These are phyloP conservation scores for Drosophila ohnishii DNA, from an alignment of 1,140 invertebrate genomes.

Conservation along the genomic window DNA sequence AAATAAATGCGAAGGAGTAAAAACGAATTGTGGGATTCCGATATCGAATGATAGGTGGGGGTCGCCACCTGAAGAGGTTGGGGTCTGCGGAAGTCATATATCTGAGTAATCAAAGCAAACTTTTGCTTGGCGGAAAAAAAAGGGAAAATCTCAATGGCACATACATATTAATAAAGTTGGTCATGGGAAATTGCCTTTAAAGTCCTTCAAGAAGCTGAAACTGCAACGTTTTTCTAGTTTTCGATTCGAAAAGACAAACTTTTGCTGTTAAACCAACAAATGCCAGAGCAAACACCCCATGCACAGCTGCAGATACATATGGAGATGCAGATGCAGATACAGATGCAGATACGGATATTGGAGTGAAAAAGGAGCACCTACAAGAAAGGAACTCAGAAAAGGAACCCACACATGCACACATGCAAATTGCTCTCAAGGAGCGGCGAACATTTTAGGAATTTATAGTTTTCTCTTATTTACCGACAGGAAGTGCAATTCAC, in stretches of 20 bases:
- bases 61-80: slow-evolving; percentile 23
- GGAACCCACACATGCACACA: slow-evolving; percentile 40
- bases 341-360: slow-evolving; percentile 20
- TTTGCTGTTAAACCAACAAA: slow-evolving; percentile 80
- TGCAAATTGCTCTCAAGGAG: slow-evolving; percentile 66
- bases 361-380: slow-evolving; percentile 27
- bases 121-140: slow-evolving; percentile 28
- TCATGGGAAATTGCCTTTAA: slow-evolving; percentile 58
- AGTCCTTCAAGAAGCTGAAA: slow-evolving; percentile 53
- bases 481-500: slow-evolving; percentile 81
- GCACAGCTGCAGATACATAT: slow-evolving; percentile 29
- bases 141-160: background rate
- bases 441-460: slow-evolving; percentile 61
- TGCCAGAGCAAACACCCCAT: slow-evolving; percentile 33
- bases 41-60: slow-evolving; percentile 21
- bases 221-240: slow-evolving; percentile 77
- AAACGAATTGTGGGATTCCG: slow-evolving; percentile 46
- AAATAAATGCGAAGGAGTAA: slow-evolving; percentile 70
- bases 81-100: slow-evolving; percentile 18
- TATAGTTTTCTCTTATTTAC: slow-evolving; percentile 79
- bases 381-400: slow-evolving; percentile 15
- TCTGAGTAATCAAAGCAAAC: slow-evolving; percentile 44
- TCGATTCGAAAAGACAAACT: slow-evolving; percentile 78
- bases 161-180: slow-evolving; percentile 40
- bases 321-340: slow-evolving; percentile 7